phyloP scores from a whole-genome alignment of 1,140 invertebrate species.

The Drosophila triauraria region DNA sequence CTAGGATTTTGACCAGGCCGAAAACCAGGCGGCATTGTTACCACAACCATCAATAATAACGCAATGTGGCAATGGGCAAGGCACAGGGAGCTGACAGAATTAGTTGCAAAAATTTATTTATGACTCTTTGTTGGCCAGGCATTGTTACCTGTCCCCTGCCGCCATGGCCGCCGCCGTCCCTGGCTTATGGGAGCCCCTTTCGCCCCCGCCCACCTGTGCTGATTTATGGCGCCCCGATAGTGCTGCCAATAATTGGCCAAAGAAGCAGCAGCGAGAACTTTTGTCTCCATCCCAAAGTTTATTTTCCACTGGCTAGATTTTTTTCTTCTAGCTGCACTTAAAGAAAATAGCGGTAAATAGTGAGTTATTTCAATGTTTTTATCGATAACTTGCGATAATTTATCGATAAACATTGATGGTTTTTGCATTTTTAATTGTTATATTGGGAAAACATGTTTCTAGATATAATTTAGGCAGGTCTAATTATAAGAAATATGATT shows the following conservation, averaged over 20 bases:
- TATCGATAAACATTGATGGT: too few species aligned
- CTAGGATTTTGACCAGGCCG: slow-evolving; percentile 35
- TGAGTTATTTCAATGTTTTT: too few species aligned
- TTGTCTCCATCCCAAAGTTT: slow-evolving; percentile 37
- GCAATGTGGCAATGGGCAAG: slow-evolving; percentile 69
- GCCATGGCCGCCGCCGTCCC: neutral
- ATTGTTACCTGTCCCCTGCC: slow-evolving; percentile 34
- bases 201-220: slow-evolving; percentile 34
- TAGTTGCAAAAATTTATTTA: slow-evolving; percentile 80
- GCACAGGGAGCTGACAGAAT: slow-evolving; percentile 69
- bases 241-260: slow-evolving; percentile 60
- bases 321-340: neutral
- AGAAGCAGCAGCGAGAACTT: slow-evolving; percentile 29
- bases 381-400: too few species aligned
- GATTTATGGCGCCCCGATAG: slow-evolving; percentile 56
- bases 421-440: too few species aligned
- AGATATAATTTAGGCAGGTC: too few species aligned
- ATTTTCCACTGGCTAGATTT: slow-evolving; percentile 9
- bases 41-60: slow-evolving; percentile 75
- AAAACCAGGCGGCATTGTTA: slow-evolving; percentile 54
- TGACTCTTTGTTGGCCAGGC: slow-evolving; percentile 70
- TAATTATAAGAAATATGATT: too few species aligned
- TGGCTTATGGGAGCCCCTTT: neutral
- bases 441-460: too few species aligned
- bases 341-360: neutral